These are phyloP conservation scores for Orchesellides sinensis DNA, from an alignment of 2,888 invertebrate genomes.

Conservation along the genomic window DNA sequence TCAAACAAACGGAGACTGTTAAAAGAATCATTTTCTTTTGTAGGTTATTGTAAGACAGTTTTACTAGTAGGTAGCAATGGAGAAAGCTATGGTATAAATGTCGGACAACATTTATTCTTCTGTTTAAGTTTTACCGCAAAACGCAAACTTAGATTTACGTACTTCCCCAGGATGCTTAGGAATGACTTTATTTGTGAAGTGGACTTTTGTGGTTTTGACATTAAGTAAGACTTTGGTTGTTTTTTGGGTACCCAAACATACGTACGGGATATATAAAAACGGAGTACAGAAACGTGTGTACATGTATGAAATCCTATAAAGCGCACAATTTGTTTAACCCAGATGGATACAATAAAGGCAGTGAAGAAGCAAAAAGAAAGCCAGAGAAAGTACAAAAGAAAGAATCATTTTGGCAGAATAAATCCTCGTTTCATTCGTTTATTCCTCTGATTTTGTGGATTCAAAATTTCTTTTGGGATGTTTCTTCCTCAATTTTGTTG, in stretches of 20 bases:
- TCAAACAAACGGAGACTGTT: constrained; percentile 40
- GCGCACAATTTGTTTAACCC: too few species aligned
- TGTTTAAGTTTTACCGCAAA: constrained; percentile 39
- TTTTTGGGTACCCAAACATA: constrained; percentile 4
- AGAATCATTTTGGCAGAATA: constrained; percentile 49
- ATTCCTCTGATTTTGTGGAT: constrained; percentile 35
- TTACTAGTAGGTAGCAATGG: too few species aligned
- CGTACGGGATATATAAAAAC: constrained; percentile 9
- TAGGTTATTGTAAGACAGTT: constrained; percentile 32
- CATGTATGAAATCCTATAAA: too few species aligned
- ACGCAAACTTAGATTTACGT: constrained; percentile 55
- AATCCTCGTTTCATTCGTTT: constrained; percentile 50
- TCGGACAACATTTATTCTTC: constrained; percentile 24
- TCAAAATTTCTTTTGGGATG: constrained; percentile 26
- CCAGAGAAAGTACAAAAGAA: constrained; percentile 18
- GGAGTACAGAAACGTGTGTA: not conserved
- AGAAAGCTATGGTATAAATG: not conserved
- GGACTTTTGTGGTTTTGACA: constrained; percentile 64
- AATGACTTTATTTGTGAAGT: constrained; percentile 63
- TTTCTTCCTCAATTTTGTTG: not conserved
- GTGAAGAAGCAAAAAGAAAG: constrained; percentile 21
- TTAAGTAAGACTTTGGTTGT: constrained; percentile 49
- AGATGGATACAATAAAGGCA: not conserved
- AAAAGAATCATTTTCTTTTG: constrained; percentile 40
- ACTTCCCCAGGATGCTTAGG: constrained; percentile 57